Evolutionary conservation across 2,797 vertebrate genomes (phyloP).

Genomic region (Salarias fasciatus): DNA sequence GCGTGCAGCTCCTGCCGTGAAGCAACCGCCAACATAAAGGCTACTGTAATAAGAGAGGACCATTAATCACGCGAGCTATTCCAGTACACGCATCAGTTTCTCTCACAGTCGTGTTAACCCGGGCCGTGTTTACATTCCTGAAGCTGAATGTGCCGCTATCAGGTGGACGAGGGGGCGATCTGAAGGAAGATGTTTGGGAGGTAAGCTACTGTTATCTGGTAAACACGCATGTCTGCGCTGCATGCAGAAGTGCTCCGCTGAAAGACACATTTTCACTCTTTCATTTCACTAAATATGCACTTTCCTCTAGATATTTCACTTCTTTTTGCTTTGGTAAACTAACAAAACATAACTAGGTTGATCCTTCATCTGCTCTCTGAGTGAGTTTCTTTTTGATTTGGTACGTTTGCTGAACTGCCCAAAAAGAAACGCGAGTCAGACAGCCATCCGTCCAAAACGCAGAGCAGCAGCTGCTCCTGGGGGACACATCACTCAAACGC

Average conservation of each 20-base stretch:
- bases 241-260: constrained; percentile 6
- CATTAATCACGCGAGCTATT: constrained; percentile 30
- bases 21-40: constrained; percentile 15
- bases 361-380: neutral
- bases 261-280: neutral
- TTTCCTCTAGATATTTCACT: neutral
- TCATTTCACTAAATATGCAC: neutral
- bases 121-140: constrained; percentile 69
- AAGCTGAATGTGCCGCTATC: constrained; percentile 63
- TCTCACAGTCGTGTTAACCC: constrained; percentile 4
- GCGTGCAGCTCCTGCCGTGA: constrained; percentile 2
- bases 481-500: constrained; percentile 37
- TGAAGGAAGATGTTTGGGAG: constrained; percentile 30
- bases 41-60: constrained; percentile 11
- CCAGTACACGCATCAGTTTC: neutral
- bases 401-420: constrained; percentile 12
- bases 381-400: constrained; percentile 11
- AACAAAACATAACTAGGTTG: neutral
- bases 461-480: constrained; percentile 34
- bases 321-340: neutral
- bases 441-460: constrained; percentile 27
- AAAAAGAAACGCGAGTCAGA: constrained; percentile 33
- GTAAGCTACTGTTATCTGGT: constrained; percentile 35
- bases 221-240: constrained; percentile 21
- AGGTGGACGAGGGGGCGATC: constrained; percentile 23